Percentiles rank a stretch among this genome's conserved stretches.
Conservation (phyloP, 2,888 invertebrate species). For the Trachelus stipa region DNA sequence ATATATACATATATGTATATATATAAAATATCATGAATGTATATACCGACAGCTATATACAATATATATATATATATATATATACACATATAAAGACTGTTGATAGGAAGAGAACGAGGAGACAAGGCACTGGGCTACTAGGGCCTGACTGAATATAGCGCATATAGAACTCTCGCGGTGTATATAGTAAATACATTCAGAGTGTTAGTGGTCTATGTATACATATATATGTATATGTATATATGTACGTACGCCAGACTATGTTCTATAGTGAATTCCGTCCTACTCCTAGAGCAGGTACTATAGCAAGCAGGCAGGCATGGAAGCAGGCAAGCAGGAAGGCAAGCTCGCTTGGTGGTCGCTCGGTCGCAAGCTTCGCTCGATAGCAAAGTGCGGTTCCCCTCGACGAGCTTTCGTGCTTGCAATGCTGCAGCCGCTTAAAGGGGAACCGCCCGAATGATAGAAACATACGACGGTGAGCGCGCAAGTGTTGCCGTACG, state of each 20-base stretch:
- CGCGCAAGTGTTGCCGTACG: neutral
- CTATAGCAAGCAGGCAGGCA: constrained; percentile 14
- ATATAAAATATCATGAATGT: neutral
- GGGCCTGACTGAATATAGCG: constrained; percentile 53
- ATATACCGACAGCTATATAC: too few species aligned
- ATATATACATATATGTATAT: neutral
- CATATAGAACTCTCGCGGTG: constrained; percentile 29
- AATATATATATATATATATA: too few species aligned
- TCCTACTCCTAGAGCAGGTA: constrained; percentile 35
- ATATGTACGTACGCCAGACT: constrained; percentile 7
- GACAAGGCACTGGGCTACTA: constrained; percentile 60
- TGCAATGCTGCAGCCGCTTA: constrained; percentile 59
- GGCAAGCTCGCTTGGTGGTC: constrained; percentile 48
- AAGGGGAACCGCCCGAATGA: constrained; percentile 56
- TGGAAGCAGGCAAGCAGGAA: constrained; percentile 23
- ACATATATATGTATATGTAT: constrained; percentile 14
- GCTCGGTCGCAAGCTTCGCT: constrained; percentile 53
- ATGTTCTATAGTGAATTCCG: constrained; percentile 39
- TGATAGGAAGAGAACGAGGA: constrained; percentile 21
- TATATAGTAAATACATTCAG: constrained; percentile 10
- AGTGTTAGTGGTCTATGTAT: constrained; percentile 11
- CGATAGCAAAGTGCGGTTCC: constrained; percentile 62
- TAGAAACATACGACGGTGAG: neutral
- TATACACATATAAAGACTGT: neutral
- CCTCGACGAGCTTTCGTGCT: constrained; percentile 61